Percentiles rank a stretch among this genome's conserved stretches.
phyloP scores from a whole-genome alignment of 2,888 invertebrate species.

The Morpho deidamia region DNA sequence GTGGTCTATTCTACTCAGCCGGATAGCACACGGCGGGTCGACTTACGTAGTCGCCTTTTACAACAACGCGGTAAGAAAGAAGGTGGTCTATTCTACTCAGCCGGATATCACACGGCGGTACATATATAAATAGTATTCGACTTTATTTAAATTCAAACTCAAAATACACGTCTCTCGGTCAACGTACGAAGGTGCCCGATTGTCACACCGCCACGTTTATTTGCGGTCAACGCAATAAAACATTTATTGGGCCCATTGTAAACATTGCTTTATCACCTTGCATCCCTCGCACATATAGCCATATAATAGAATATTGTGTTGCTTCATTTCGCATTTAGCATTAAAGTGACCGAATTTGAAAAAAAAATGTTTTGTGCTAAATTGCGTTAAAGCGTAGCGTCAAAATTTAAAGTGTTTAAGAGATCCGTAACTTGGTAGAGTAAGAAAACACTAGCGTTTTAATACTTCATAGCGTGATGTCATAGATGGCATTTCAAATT shows the following conservation, averaged over 20 bases:
- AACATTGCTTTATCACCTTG: constrained; percentile 8
- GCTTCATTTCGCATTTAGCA: neutral
- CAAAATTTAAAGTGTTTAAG: neutral
- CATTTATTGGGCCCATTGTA: constrained; percentile 10
- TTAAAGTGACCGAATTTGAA: neutral
- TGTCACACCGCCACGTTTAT: constrained; percentile 7
- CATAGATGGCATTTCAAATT: neutral
- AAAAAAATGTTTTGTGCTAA: neutral
- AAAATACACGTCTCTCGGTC: neutral
- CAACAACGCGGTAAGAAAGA: too few relatives aligned
- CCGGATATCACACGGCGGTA: too few relatives aligned
- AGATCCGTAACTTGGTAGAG: neutral
- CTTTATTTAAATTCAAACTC: too few relatives aligned
- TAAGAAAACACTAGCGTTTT: too few relatives aligned
- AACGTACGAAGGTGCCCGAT: constrained; percentile 1
- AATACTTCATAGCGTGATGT: too few relatives aligned
- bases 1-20: too few relatives aligned
- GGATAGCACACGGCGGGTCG: too few relatives aligned
- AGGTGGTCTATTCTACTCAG: too few relatives aligned
- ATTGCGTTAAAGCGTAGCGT: neutral
- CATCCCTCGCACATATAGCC: too few relatives aligned
- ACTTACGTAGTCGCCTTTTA: too few relatives aligned
- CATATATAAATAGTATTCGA: too few relatives aligned
- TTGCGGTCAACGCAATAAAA: constrained; percentile 18
- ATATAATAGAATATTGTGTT: too few relatives aligned